These are phyloP conservation scores for Geophilus truncorum DNA, from an alignment of 2,888 invertebrate species.

Conservation along the genomic window DNA sequence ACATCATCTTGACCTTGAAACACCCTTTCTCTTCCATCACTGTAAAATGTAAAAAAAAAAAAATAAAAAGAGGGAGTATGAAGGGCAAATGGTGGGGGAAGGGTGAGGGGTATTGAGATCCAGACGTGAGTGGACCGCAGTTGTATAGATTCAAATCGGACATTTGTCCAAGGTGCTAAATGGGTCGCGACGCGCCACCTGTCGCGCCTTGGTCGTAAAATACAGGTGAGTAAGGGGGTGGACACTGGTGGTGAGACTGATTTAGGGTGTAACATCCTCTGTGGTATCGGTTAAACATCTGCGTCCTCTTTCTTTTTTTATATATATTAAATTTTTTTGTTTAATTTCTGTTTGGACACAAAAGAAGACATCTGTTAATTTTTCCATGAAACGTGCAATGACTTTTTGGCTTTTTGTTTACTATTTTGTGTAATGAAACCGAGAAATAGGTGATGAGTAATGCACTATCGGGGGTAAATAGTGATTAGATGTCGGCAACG, in stretches of 20 bases:
- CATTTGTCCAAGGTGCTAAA: background rate
- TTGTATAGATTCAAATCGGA: background rate
- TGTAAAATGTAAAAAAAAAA: background rate
- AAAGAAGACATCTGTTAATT: background rate
- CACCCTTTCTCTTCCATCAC: background rate
- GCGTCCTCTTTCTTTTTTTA: background rate
- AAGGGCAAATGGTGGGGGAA: background rate
- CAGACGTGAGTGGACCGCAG: background rate
- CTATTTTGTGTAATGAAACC: background rate
- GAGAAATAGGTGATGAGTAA: background rate
- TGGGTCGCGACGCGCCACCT: conserved; percentile 1
- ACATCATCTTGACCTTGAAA: background rate
- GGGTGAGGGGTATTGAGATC: background rate
- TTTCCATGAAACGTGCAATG: background rate
- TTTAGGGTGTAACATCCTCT: background rate
- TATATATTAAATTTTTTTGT: background rate
- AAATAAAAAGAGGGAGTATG: background rate
- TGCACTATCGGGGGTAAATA: too few relatives aligned
- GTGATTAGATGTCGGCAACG: too few relatives aligned
- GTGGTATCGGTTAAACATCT: background rate
- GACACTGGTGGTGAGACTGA: background rate
- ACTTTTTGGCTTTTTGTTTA: background rate
- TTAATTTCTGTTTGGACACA: background rate
- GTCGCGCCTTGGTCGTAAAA: background rate
- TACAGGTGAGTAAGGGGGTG: background rate